Evolutionary conservation across 2,888 invertebrate genomes (phyloP), one percentile per base, ranked within the genome.

Genomic region (Hyposoter dolosus): DNA sequence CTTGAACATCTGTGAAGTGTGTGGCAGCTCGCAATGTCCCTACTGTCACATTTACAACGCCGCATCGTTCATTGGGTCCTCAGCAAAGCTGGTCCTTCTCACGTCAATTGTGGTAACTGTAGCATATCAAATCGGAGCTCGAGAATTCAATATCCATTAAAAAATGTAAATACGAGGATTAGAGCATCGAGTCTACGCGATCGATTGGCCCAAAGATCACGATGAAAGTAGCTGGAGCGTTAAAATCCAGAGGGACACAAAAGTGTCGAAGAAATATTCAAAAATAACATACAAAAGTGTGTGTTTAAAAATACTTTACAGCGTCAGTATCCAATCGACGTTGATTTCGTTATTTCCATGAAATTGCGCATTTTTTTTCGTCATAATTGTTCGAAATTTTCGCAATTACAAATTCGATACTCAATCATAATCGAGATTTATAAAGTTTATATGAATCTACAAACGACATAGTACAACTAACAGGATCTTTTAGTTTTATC

Each of bases 21-120:
- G 98, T 93, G 98, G 98, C 84, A 98, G 98, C 77, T 98, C 98
- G 66, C 98, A 98, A 93, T 98, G 98, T 93, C 98, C 98, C 0
- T 98, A 98, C 94, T 98, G 98, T 94, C 96, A 97, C 75, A 97
- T 98, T 89, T 98, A 98, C 95, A 98, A 98, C 94, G 94, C 95
- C 4, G 96, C 96, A 5, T 87, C 94, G 1, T 91, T 94, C 1
- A 89, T 91, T 56, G 93, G 88, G 5, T 89, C 91, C 5, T 91
- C 94, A 5, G 88, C 90, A 40, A 89, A 90, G 82, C 89, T 93
- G 65, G 69, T 92, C 47, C 65, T 93, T 4, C 84, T 89, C 3
- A 32, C 90, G 9, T 90, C 91, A 15, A 60, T 90, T 6, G 35
- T 92, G 3, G 85, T 91, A 50, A 88, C 89, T 0, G 66, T 89